Percentiles rank a stretch among this genome's conserved stretches.
Conservation (phyloP, 1,140 invertebrate species). For the Macrostomum lignano region DNA sequence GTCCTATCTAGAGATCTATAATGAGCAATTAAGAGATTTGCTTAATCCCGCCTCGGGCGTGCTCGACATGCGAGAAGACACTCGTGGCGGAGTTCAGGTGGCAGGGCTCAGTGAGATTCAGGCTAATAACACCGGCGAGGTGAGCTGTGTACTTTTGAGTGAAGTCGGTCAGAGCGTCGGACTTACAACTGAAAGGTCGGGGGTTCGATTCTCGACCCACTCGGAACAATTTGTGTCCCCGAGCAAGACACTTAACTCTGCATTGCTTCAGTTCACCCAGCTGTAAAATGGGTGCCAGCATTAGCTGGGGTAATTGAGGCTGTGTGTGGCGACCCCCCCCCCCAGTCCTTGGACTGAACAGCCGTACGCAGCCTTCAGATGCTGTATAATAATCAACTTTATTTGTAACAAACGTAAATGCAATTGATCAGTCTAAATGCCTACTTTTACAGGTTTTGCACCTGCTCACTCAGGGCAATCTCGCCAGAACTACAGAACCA, state of each 20-base stretch:
- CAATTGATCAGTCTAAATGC: not conserved
- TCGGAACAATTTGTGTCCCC: not conserved
- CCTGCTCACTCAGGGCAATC: slow-evolving; percentile 54
- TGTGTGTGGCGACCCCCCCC: too few species aligned
- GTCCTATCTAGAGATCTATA: slow-evolving; percentile 47
- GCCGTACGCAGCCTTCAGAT: too few species aligned
- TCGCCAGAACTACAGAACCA: slow-evolving; percentile 57
- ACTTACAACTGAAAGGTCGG: not conserved
- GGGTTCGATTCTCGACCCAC: not conserved
- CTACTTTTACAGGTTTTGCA: slow-evolving; percentile 42
- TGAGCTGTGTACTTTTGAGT: slow-evolving; percentile 16
- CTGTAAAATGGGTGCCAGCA: not conserved
- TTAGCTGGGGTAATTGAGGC: not conserved
- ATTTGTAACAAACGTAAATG: not conserved
- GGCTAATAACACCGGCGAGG: slow-evolving; percentile 43
- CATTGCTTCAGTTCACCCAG: not conserved
- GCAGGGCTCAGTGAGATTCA: slow-evolving; percentile 53
- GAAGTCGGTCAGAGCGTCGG: too few species aligned
- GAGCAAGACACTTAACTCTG: not conserved
- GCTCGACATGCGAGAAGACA: slow-evolving; percentile 63
- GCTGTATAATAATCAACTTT: not conserved
- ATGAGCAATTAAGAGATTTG: slow-evolving; percentile 73
- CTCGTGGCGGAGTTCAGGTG: slow-evolving; percentile 51
- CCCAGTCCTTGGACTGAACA: too few species aligned
- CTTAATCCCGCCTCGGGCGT: slow-evolving; percentile 51